Evolutionary conservation across 2,797 vertebrate genomes (phyloP).

Genomic region (Cichlasoma orientale): DNA sequence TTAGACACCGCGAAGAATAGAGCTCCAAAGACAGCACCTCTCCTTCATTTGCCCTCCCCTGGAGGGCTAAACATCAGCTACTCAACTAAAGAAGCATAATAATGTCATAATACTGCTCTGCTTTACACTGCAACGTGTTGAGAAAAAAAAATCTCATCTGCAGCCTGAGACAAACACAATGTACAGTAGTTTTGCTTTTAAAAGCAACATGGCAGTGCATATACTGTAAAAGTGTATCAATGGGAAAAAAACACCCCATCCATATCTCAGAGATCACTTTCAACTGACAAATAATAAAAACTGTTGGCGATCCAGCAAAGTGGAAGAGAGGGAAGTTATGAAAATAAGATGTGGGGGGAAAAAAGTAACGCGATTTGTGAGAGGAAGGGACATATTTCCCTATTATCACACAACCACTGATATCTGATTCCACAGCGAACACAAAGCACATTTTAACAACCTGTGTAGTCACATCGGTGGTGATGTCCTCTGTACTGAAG

Average conservation of each 20-base stretch:
- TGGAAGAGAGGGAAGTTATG: not conserved
- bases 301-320: constrained; percentile 18
- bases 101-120: constrained; percentile 2
- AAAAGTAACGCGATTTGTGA: constrained; percentile 13
- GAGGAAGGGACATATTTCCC: constrained; percentile 18
- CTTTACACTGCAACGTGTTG: constrained; percentile 13
- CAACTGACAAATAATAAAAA: constrained; percentile 11
- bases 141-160: not conserved
- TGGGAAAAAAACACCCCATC: constrained; percentile 5
- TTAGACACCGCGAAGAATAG: constrained; percentile 76
- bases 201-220: not conserved
- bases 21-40: constrained; percentile 40
- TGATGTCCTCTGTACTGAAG: not conserved
- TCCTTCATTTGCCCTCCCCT: not conserved
- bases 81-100: constrained; percentile 4
- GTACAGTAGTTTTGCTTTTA: not conserved
- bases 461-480: not conserved
- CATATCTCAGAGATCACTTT: not conserved
- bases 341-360: constrained; percentile 1
- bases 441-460: not conserved
- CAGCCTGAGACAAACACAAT: not conserved
- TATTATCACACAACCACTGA: not conserved
- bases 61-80: constrained; percentile 16
- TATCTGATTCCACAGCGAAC: not conserved
- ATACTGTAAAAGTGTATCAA: not conserved